Evolutionary conservation across 2,113 vertebrate species (phyloP), one percentile per base, ranked within the genome.

Genomic region (Agapornis roseicollis): DNA sequence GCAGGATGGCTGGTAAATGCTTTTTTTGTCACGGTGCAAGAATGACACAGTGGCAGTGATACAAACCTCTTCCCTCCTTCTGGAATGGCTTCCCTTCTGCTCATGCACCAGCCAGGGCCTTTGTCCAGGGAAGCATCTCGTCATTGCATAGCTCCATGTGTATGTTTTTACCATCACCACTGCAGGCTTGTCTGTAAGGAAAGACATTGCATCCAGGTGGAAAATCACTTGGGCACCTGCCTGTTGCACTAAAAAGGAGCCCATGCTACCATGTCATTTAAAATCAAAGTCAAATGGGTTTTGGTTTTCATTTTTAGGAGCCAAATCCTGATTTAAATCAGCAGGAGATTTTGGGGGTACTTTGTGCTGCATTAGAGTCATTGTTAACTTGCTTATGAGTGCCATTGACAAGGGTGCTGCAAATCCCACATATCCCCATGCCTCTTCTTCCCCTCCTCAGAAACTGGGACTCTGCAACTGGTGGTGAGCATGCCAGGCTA

Each of bases 251-350:
- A 20, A 81, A 11, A 27, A 18, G 35, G 27, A 84, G 56, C n/a
- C 12, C 2, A 0, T 0, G 0, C 55, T 68, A 15, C 27, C 1
- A 1, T 0, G 1, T 55, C 18, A 41, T 78, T 72, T 70, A 53
- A 92, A 89, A 78, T 39, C 8, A 7, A n/a, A 86, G 50, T 84
- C 39, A 46, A 60, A 44, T 55, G 22, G 0, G 0, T 65, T 69
- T 74, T n/a, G 23, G 3, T 79, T 85, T 71, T 84, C 4, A 5
- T 60, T 81, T 78, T 80, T 39, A 56, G 33, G 55, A 53, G 55
- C n/a, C 37, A 74, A 63, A 68, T 89, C 24, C 46, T 50, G 22
- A 8, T 83, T 92, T 85, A 86, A 71, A 14, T 85, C 50, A 31
- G 46, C 3, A 3, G 42, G 56, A 58, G 42, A 46, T 79, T 88